These are phyloP conservation scores for Epistrophella euchroma DNA, from an alignment of 2,888 invertebrate genomes.

Conservation along the genomic window DNA sequence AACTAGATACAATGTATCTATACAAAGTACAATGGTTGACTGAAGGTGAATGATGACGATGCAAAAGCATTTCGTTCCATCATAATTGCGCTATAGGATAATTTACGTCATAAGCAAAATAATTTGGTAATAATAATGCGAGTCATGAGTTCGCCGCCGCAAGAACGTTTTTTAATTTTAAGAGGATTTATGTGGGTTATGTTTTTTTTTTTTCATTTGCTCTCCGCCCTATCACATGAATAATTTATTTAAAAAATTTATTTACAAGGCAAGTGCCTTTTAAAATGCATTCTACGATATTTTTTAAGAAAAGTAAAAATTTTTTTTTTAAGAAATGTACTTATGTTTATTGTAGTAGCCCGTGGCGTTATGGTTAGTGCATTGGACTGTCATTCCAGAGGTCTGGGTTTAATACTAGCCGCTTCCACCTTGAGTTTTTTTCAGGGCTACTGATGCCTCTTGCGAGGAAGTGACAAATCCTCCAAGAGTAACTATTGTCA, in stretches of 20 bases:
- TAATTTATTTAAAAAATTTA: background rate
- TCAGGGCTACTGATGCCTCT: too few species aligned
- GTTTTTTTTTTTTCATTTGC: background rate
- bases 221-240: background rate
- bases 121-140: slow-evolving; percentile 84
- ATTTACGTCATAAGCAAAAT: slow-evolving; percentile 77
- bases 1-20: slow-evolving; percentile 52
- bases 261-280: background rate
- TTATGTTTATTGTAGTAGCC: too few species aligned
- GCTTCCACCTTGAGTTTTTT: too few species aligned
- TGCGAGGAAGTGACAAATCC: too few species aligned
- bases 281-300: too few species aligned
- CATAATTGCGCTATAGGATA: slow-evolving; percentile 56
- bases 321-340: too few species aligned
- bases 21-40: slow-evolving; percentile 46
- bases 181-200: slow-evolving; percentile 53
- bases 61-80: slow-evolving; percentile 67
- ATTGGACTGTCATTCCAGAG: too few species aligned
- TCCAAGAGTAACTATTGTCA: too few species aligned
- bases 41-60: slow-evolving; percentile 74
- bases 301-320: too few species aligned
- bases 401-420: too few species aligned
- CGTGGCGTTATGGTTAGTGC: too few species aligned
- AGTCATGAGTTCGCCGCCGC: slow-evolving; percentile 79
- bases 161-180: slow-evolving; percentile 62